Evolutionary conservation across 2,113 vertebrate genomes (phyloP), one percentile per base, ranked within the genome.

Genomic region (Larimichthys polyactis): DNA sequence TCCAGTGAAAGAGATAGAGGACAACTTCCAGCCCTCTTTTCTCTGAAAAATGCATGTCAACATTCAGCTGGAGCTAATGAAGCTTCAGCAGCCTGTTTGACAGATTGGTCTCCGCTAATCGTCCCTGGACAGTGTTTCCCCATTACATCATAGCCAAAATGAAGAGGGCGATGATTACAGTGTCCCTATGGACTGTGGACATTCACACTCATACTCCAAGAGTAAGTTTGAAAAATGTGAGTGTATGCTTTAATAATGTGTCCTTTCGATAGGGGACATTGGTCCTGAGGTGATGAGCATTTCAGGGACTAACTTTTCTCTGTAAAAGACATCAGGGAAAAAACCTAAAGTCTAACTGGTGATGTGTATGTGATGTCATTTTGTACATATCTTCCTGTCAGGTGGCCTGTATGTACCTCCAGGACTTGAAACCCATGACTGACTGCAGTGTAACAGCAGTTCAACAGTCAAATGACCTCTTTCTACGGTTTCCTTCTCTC

Each of bases 371-470:
- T 73, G 19, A 3, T n/a, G 32, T 62, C 51, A 19, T 43, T 66
- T 3, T 19, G 55, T 40, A 3, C 5, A 11, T 22, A 1, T 32
- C 40, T 24, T 64, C 24, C 32, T 62, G 65, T 75, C 66, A 66
- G 51, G 65, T 58, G 86, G 69, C 62, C 8, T 14, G 36, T 19
- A 7, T 14, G 12, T 46, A 24, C 44, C 72, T 57, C 27, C 43
- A 63, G 67, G 65, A 68, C 68, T 69, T 58, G 9, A 46, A 67
- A 73, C 80, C 17, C 77, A 71, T 85, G 82, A 78, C 71, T 63
- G 46, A 67, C 64, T 24, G 46, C 16, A 44, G 49, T 48, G 44
- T 40, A 14, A 15, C 16, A 7, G 20, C 17, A 22, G 27, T 48
- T 71, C 40, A 64, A 27, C 24, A 59, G 11, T 27, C 20, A 79